Evolutionary conservation across 2,113 vertebrate species (phyloP).

Genomic region (Anhinga anhinga): DNA sequence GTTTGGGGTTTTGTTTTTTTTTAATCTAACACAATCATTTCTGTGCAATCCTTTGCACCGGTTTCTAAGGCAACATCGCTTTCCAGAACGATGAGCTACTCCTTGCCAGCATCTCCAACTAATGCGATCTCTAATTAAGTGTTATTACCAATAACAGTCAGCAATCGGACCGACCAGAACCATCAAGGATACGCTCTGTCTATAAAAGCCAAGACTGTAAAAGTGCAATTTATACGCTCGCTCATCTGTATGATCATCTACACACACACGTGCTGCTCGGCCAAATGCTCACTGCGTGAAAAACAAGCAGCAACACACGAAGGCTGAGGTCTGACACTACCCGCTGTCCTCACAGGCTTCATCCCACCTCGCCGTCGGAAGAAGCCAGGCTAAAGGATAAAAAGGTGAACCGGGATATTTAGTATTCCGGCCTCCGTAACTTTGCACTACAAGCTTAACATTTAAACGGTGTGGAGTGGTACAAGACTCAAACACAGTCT

Average conservation of each 20-base stretch:
- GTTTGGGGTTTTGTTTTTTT: background rate
- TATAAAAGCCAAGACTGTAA: background rate
- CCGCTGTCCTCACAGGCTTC: fast-evolving
- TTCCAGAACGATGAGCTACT: constrained; percentile 75
- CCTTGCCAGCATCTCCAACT: background rate
- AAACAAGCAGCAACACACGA: background rate
- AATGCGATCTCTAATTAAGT: constrained; percentile 32
- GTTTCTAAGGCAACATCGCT: constrained; percentile 81
- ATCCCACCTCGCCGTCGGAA: background rate
- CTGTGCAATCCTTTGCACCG: constrained; percentile 25
- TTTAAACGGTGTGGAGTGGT: background rate
- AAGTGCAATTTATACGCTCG: background rate
- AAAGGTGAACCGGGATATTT: background rate
- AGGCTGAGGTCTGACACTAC: background rate
- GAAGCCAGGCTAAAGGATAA: background rate
- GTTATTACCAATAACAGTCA: background rate
- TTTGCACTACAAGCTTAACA: too few species aligned
- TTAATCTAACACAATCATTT: constrained; percentile 22
- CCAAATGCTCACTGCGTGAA: fast-evolving
- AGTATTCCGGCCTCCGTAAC: background rate
- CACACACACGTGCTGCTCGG: fast-evolving
- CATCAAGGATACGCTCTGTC: background rate
- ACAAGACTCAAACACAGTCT: fast-evolving
- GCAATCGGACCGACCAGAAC: background rate
- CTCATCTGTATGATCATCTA: fast-evolving